phyloP scores from a whole-genome alignment of 2,113 vertebrate species.

The Mungos mungo region DNA sequence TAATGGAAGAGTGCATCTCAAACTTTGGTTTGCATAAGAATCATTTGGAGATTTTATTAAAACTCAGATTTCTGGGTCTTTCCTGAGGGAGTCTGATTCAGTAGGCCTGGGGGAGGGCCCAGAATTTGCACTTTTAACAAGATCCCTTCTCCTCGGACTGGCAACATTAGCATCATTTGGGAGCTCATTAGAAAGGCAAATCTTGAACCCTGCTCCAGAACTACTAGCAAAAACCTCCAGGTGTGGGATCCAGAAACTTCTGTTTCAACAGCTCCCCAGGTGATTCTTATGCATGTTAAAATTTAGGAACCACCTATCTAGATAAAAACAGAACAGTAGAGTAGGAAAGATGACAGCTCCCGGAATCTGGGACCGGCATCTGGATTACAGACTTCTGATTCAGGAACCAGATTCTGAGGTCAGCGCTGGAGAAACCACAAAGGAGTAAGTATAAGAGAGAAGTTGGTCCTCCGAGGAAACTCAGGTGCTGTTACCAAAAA shows the following conservation, averaged over 20 bases:
- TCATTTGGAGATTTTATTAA: neutral
- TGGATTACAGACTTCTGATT: neutral
- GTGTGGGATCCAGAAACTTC: neutral
- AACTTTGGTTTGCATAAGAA: neutral
- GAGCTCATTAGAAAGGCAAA: neutral
- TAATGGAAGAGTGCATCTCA: neutral
- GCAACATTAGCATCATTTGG: neutral
- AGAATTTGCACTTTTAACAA: neutral
- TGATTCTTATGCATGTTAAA: neutral
- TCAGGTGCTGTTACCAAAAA: neutral
- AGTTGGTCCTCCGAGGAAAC: neutral
- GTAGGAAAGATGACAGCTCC: too few relatives aligned
- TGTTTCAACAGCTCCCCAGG: neutral
- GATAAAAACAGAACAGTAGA: neutral
- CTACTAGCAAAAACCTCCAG: neutral
- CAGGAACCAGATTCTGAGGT: neutral
- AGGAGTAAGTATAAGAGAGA: neutral
- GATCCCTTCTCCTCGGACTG: neutral
- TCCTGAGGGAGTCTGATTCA: neutral
- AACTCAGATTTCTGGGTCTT: neutral
- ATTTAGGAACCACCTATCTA: accelerated
- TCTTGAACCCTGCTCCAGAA: too few relatives aligned
- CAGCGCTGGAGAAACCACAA: neutral
- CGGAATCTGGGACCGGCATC: neutral
- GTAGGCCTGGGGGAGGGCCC: neutral